Conservation (phyloP, 2,888 invertebrate genomes). For the Orthonychiurus folsomi region DNA sequence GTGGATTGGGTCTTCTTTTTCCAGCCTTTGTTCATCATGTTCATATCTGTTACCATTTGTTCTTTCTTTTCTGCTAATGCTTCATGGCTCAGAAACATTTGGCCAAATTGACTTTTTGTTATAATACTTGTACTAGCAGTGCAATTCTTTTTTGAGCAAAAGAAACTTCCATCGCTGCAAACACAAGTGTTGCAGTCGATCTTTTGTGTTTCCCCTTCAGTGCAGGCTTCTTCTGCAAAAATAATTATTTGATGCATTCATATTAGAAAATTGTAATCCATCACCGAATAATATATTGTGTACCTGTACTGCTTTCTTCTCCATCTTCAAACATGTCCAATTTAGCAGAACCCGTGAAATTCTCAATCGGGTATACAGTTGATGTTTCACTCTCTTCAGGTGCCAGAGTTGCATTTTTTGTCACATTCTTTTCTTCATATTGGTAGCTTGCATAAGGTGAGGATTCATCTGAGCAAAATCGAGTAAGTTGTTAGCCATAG, state of each 20-base stretch:
- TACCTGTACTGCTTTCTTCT: no score
- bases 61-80: background rate
- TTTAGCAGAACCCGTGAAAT: background rate
- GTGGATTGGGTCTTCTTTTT: constrained; percentile 42
- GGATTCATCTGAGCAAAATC: background rate
- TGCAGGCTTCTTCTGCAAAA: constrained; percentile 14
- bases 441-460: background rate
- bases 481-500: no score
- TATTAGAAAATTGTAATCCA: no score
- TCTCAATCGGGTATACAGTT: no score
- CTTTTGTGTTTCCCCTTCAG: constrained; percentile 14
- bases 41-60: background rate
- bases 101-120: no score
- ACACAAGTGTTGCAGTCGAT: constrained; percentile 19
- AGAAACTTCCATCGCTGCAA: constrained; percentile 38
- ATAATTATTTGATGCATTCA: no score
- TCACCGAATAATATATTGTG: no score
- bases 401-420: background rate
- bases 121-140: no score
- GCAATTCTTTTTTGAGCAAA: constrained; percentile 40
- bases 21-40: constrained; percentile 4
- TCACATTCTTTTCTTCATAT: background rate
- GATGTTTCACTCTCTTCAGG: no score
- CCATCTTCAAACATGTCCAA: background rate
- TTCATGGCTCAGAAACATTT: background rate